These are phyloP conservation scores for Coregonus sp. DNA, from an alignment of 2,797 vertebrate genomes.

Conservation along the genomic window DNA sequence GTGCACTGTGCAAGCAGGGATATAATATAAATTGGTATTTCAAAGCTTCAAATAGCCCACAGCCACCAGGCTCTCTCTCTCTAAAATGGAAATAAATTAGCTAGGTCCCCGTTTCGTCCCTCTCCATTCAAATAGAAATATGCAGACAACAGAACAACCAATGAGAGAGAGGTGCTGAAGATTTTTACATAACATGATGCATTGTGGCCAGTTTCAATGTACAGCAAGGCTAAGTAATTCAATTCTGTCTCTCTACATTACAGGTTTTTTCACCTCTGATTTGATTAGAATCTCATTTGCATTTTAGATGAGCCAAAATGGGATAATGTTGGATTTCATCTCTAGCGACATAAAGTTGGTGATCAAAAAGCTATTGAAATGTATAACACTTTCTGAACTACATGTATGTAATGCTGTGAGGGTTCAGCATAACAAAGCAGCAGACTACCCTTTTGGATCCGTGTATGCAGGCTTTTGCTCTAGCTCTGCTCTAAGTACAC, in stretches of 20 bases:
- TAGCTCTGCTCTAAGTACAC: no score
- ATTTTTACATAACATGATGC: slow-evolving; percentile 15
- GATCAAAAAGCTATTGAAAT: no score
- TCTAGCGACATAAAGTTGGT: slow-evolving; percentile 23
- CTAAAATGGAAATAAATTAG: not conserved
- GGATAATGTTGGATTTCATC: not conserved
- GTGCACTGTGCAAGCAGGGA: not conserved
- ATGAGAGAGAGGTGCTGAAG: not conserved
- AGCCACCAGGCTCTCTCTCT: no score
- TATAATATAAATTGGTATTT: not conserved
- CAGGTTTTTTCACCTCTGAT: slow-evolving; percentile 11
- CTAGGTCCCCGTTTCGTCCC: not conserved
- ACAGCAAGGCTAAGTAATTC: slow-evolving; percentile 9
- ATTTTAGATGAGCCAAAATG: slow-evolving; percentile 15
- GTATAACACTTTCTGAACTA: no score
- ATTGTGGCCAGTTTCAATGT: slow-evolving; percentile 12
- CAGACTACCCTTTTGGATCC: no score
- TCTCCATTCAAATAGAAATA: not conserved
- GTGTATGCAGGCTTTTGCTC: no score
- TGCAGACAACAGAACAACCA: slow-evolving; percentile 12
- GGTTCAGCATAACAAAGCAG: no score
- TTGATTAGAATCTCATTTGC: slow-evolving; percentile 38
- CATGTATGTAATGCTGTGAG: no score
- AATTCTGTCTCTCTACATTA: not conserved
- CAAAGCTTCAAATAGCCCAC: not conserved